Base-by-base conservation (phyloP, 2,888 invertebrate species). In the Drosophila tanythrix region DNA sequence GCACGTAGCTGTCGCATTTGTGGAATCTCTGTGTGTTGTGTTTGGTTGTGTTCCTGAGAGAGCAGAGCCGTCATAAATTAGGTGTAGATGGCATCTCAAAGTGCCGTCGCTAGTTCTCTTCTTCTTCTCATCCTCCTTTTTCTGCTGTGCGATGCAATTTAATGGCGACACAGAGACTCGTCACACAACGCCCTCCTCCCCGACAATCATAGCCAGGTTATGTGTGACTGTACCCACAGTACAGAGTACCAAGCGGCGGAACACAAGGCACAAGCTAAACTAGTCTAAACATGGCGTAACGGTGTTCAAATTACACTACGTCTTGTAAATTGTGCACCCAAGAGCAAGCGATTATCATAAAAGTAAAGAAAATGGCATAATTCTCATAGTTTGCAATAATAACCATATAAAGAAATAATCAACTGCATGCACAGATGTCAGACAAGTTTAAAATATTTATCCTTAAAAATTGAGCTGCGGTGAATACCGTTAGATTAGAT, bases 41-140 rank as follows among this genome's bases (percentile, higher is more conserved):
- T 35, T 68, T 57, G 77, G 61, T 69, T 65, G 53, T 69, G 60
- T 48, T 55, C 53, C 7, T 56, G 60, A 33, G 56, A 46, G 61
- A 65, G 57, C 55, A 51, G 63, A 77, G 78, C 60, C 76, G 65
- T 86, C 85, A 88, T 86, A 89, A 86, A 86, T 86, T 82, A 89
- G 86, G 80, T 85, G 89, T 73, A 85, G 88, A 89, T 86, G 85
- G 82, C 77, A 86, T 86, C 85, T 85, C 69, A 88, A 88, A 89
- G 83, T 78, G 76, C 85, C 86, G 85, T 78, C 75, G 62, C 38
- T n/a, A 56, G 31, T 38, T 38, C 18, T 35, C 25, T 15, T 11
- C 55, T n/a, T 13, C 36, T 56, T 29, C 64, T 50, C 25, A 58
- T 31, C 46, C 62, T 70, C 51, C 64, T 63, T 46, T 15, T 46